Percentiles rank a stretch among this genome's conserved stretches.
Evolutionary conservation across 2,797 vertebrate species (phyloP).

Genomic region (Myiothlypis coronata): DNA sequence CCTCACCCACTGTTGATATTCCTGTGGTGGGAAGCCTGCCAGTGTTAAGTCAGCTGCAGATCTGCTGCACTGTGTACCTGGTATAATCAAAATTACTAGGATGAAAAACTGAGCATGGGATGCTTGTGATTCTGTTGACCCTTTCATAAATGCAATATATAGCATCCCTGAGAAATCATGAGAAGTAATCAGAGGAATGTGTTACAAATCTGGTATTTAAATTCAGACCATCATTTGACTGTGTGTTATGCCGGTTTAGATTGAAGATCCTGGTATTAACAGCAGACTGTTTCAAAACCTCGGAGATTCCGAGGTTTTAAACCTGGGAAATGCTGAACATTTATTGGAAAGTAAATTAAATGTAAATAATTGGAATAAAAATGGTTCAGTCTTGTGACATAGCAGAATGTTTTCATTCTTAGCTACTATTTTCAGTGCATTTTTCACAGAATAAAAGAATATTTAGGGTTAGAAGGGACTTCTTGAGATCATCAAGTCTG

Average conservation of each 20-base stretch:
- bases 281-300: neutral
- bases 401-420: neutral
- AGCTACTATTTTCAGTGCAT: neutral
- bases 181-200: slow-evolving; percentile 30
- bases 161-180: neutral
- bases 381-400: neutral
- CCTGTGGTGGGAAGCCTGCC: neutral
- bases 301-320: neutral
- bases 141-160: slow-evolving; percentile 1
- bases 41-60: neutral
- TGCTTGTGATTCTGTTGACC: slow-evolving; percentile 29
- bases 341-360: neutral
- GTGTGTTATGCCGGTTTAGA: neutral
- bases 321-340: neutral
- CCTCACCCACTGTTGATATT: neutral
- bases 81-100: neutral
- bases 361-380: neutral
- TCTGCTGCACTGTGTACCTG: neutral
- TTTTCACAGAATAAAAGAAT: neutral
- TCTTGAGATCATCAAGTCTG: neutral
- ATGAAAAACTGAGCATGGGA: neutral
- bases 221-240: neutral
- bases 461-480: neutral
- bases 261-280: neutral
- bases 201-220: slow-evolving; percentile 58